phyloP scores from a whole-genome alignment of 2,888 invertebrate species.

The Matsumyia berberina region DNA sequence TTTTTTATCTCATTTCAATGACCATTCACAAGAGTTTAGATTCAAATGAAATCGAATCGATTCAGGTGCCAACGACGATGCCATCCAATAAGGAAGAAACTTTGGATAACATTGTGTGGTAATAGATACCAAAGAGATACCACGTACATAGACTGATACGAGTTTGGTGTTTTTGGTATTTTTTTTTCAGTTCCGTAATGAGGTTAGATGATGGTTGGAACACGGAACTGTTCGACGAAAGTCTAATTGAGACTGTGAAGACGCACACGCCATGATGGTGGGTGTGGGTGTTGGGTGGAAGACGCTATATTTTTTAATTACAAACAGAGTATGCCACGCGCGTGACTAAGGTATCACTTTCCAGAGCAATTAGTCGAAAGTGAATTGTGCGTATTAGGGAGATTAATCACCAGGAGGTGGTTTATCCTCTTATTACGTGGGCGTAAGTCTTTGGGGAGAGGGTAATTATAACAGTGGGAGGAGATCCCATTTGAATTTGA shows the following conservation, averaged over 20 bases:
- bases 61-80: neutral
- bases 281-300: neutral
- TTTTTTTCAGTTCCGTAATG: slow-evolving; percentile 6
- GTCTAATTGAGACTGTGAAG: neutral
- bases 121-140: neutral
- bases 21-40: slow-evolving; percentile 7
- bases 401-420: neutral
- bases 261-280: neutral
- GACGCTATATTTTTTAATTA: neutral
- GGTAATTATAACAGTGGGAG: neutral
- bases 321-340: neutral
- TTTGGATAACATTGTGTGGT: slow-evolving; percentile 3
- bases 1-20: slow-evolving; percentile 11
- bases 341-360: neutral
- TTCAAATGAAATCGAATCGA: neutral
- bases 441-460: neutral
- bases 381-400: neutral
- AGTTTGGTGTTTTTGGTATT: neutral
- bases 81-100: slow-evolving; percentile 33
- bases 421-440: neutral
- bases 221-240: neutral
- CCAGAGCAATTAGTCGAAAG: slow-evolving; percentile 1
- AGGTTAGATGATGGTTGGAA: neutral
- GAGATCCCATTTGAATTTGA: too few relatives aligned
- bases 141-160: neutral